Conservation (phyloP, 1,140 invertebrate species). For the Gryon sp. region DNA sequence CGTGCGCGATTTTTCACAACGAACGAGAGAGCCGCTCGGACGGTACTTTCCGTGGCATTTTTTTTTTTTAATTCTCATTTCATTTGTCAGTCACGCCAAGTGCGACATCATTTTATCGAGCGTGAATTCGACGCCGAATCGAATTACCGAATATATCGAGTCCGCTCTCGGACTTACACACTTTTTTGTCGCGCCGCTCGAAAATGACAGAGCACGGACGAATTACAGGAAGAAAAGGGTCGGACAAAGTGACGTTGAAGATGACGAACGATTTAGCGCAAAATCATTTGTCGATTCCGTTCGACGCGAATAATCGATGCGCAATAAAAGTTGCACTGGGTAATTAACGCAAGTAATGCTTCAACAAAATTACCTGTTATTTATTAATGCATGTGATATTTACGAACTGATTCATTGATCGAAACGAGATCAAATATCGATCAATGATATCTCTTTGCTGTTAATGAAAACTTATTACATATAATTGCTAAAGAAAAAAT, state of each 20-base stretch:
- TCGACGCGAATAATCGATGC: conserved; percentile 34
- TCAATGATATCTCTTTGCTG: conserved; percentile 35
- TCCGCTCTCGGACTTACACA: conserved; percentile 54
- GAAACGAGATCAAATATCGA: conserved; percentile 37
- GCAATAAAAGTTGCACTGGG: not conserved
- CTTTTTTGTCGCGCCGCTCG: conserved; percentile 23
- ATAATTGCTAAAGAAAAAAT: no score
- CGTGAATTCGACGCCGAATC: conserved; percentile 70
- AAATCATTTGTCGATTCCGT: conserved; percentile 49
- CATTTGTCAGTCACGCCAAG: conserved; percentile 73
- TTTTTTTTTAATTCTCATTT: conserved; percentile 64
- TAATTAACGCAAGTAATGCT: conserved; percentile 8
- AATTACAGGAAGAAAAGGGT: conserved; percentile 50
- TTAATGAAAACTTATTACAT: conserved; percentile 35
- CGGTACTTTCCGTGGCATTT: conserved; percentile 65
- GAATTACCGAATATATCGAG: conserved; percentile 65
- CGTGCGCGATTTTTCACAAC: conserved; percentile 72
- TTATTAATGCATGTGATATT: conserved; percentile 14
- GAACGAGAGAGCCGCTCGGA: conserved; percentile 61
- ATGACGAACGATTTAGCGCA: conserved; percentile 45
- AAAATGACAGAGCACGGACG: conserved; percentile 54
- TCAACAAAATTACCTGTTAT: conserved; percentile 10
- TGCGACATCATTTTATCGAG: conserved; percentile 75
- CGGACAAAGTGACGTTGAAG: conserved; percentile 52
- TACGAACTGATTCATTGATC: conserved; percentile 29